A percentile compares a stretch with the other conserved stretches of the same genome.
Evolutionary conservation across 2,797 vertebrate genomes (phyloP).

Genomic region (Tadarida brasiliensis): DNA sequence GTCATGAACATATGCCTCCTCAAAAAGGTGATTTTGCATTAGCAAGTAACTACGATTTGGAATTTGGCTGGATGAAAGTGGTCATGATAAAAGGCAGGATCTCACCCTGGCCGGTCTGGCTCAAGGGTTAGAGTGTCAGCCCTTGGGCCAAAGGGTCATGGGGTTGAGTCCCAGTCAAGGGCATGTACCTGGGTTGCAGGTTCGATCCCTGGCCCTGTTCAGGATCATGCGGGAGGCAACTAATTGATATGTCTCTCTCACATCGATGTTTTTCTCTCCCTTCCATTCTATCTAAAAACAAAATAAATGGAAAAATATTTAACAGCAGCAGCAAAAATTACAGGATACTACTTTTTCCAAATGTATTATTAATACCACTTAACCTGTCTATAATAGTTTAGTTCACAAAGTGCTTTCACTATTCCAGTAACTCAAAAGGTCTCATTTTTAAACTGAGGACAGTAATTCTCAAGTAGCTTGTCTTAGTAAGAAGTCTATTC

Average conservation of each 20-base stretch:
- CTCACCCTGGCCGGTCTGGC: no score
- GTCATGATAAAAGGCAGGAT: background rate
- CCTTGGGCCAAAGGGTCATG: no score
- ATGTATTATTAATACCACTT: background rate
- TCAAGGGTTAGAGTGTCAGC: no score
- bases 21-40: background rate
- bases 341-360: background rate
- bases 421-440: background rate
- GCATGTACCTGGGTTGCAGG: no score
- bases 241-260: no score
- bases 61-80: background rate
- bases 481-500: background rate
- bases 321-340: no score
- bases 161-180: no score
- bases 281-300: no score
- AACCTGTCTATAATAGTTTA: background rate
- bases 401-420: slow-evolving; percentile 7
- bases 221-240: no score
- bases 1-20: background rate
- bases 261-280: no score
- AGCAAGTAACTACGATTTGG: background rate
- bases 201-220: no score
- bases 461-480: background rate
- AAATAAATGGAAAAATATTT: no score
- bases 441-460: slow-evolving; percentile 8